Base-by-base conservation (phyloP, 2,797 vertebrate species). In the Caiman crocodilus region DNA sequence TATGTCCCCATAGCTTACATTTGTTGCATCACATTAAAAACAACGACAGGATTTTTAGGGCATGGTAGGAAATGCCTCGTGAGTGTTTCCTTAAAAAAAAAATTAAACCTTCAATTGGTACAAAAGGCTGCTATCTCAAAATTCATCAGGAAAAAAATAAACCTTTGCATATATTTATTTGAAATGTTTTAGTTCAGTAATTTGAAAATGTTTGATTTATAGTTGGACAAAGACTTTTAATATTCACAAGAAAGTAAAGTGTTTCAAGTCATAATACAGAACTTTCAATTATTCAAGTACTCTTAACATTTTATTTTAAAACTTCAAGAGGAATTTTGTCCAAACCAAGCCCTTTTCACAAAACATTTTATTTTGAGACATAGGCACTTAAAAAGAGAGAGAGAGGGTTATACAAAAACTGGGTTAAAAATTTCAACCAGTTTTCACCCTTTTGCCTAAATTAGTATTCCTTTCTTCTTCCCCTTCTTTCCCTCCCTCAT, bases 1-100 rank as follows among this genome's bases (percentile, higher is more conserved):
- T 79, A 93, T 95, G 95, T 94, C 57, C 65, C 90, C 15, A 86
- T 25, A 87, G 69, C 76, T 57, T 75, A 75, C 93, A 89, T 93
- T 57, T 92, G 56, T 92, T 94, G 84, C 57, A 90, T 26, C 77
- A 89, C 77, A 87, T 96, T 89, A 92, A 93, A 69, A 69, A 35
- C 20, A 69, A 35, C 14, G 11, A 13, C 42, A 42, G 67, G 4
- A 56, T 95, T 96, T 76, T 91, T 92, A 92, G 87, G 42, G 26
- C 28, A 85, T 60, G 32, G 85, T 84, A 28, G 78, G 78, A 88
- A 76, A 30, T 94, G 93, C 30, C 88, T 15, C 73, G 82, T 85
- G 88, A 90, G 32, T 65, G 84, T 20, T 4, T 9, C 3, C 92
- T 28, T 84, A 85, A 88, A 85, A 90, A 28, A 30, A 73, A 69